Conservation (phyloP, 2,888 invertebrate species). For the Theretra japonica region DNA sequence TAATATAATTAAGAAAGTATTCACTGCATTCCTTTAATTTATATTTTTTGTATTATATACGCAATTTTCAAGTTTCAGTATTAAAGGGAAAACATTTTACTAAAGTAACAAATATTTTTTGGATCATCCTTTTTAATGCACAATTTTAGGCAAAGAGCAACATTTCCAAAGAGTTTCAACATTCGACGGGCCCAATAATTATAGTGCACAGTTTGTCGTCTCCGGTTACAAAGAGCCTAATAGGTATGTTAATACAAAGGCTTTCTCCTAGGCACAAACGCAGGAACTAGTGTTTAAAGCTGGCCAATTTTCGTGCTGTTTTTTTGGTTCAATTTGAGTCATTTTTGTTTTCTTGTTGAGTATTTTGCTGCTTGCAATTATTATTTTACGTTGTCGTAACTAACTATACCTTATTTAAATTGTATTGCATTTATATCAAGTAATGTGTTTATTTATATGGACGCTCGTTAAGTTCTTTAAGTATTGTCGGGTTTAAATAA, state of each 20-base stretch:
- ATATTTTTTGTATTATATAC: too few species aligned
- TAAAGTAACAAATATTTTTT: neutral
- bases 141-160: constrained; percentile 22
- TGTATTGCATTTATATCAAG: too few species aligned
- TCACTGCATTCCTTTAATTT: too few species aligned
- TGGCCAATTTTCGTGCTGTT: neutral
- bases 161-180: neutral
- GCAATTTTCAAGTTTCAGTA: too few species aligned
- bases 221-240: constrained; percentile 24
- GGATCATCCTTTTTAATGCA: neutral
- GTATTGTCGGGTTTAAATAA: too few species aligned
- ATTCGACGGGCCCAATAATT: constrained; percentile 21
- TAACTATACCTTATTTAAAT: too few species aligned
- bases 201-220: constrained; percentile 23
- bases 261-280: constrained; percentile 27
- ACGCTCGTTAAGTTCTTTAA: too few species aligned
- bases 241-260: constrained; percentile 24
- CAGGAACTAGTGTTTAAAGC: constrained; percentile 5
- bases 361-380: neutral
- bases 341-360: constrained; percentile 6
- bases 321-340: constrained; percentile 4
- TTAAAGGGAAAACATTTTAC: too few species aligned
- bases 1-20: too few species aligned
- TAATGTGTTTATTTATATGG: neutral
- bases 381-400: neutral